Conservation (phyloP, 2,888 invertebrate genomes). For the Lordiphosa andalusiaca region DNA sequence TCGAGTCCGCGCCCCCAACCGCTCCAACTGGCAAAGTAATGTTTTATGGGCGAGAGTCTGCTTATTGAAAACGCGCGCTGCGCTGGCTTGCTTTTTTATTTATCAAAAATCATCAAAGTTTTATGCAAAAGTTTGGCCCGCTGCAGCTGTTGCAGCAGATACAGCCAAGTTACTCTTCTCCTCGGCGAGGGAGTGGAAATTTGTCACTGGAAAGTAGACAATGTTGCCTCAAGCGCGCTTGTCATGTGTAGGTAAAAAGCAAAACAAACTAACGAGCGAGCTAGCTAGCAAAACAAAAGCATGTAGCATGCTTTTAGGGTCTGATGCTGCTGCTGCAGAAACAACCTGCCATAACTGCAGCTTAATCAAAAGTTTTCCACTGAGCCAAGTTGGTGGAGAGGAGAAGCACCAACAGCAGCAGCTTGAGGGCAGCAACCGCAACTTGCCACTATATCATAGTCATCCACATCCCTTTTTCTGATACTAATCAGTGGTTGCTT, state of each 20-base stretch:
- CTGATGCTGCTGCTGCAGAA: constrained; percentile 20
- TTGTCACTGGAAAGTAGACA: constrained; percentile 56
- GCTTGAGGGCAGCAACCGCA: constrained; percentile 62
- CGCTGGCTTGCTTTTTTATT: constrained; percentile 24
- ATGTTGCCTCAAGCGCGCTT: constrained; percentile 39
- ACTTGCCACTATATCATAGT: constrained; percentile 36
- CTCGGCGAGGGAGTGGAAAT: constrained; percentile 39
- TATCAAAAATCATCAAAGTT: constrained; percentile 71
- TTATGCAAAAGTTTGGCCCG: constrained; percentile 44
- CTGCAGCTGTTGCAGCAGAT: constrained; percentile 34
- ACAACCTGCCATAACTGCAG: constrained; percentile 76
- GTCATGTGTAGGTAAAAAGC: constrained; percentile 35
- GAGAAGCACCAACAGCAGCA: constrained; percentile 22
- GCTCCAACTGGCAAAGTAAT: constrained; percentile 57
- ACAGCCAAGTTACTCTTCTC: constrained; percentile 33
- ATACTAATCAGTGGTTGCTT: constrained; percentile 66
- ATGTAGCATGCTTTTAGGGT: constrained; percentile 46
- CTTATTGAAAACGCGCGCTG: constrained; percentile 63
- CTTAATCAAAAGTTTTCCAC: constrained; percentile 79
- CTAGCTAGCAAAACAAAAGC: constrained; percentile 68
- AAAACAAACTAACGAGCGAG: constrained; percentile 65
- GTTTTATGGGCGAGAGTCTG: constrained; percentile 42
- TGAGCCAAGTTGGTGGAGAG: constrained; percentile 11
- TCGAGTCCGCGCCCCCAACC: constrained; percentile 9
- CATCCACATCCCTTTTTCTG: constrained; percentile 37